These are phyloP conservation scores for Corynorhinus townsendii DNA, from an alignment of 2,113 vertebrate genomes.

Conservation along the genomic window DNA sequence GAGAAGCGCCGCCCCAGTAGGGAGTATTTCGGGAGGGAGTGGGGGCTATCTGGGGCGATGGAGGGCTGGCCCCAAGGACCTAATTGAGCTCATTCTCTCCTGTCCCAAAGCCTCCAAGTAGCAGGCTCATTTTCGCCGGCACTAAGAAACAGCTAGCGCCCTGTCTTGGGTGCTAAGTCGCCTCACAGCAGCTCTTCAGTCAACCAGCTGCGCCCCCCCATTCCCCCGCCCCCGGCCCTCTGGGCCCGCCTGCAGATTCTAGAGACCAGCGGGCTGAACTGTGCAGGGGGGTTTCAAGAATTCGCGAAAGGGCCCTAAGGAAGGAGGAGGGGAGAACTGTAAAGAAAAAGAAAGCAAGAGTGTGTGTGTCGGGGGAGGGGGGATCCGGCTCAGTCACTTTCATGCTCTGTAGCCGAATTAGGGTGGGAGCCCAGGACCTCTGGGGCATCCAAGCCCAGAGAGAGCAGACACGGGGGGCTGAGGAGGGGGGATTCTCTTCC, in stretches of 20 bases:
- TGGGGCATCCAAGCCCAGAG: not conserved
- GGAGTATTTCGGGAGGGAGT: not conserved
- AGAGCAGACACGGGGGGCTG: not conserved
- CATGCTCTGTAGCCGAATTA: not conserved
- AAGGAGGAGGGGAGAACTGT: not conserved
- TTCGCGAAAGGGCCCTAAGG: not conserved
- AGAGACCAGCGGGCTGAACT: not conserved
- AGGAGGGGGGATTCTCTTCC: constrained; percentile 41
- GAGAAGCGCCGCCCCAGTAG: constrained; percentile 43
- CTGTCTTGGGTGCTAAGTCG: not conserved
- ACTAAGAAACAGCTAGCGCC: not conserved
- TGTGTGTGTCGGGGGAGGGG: not conserved
- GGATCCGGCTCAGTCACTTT: constrained; percentile 32
- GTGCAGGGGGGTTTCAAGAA: not conserved
- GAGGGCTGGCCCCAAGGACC: not conserved
- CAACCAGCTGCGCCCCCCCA: not conserved
- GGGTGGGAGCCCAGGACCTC: not conserved
- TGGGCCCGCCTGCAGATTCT: not conserved
- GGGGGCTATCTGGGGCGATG: not conserved
- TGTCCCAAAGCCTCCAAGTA: not conserved
- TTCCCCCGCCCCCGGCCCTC: not conserved
- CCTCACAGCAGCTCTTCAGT: not conserved
- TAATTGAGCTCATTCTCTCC: not conserved
- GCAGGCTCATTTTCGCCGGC: not conserved
- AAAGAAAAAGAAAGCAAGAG: not conserved